Evolutionary conservation across 2,113 vertebrate species (phyloP).

Genomic region (Mus pahari): DNA sequence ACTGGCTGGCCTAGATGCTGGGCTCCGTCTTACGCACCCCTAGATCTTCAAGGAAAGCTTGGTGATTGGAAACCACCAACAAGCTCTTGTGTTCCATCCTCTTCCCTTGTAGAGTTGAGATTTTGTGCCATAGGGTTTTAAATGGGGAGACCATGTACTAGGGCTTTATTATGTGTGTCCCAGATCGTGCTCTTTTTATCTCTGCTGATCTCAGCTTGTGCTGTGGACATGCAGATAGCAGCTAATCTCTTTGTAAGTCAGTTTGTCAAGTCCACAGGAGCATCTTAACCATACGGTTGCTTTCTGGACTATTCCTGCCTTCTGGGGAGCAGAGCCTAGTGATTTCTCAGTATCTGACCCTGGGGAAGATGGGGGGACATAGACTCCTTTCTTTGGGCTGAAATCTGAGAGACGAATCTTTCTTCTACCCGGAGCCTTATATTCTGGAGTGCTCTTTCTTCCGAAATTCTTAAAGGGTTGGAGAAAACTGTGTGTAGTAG

Average conservation of each 20-base stretch:
- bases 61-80: too few relatives aligned
- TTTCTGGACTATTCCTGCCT: background rate
- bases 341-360: background rate
- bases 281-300: background rate
- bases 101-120: too few relatives aligned
- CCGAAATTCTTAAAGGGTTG: background rate
- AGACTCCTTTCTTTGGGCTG: background rate
- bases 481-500: background rate
- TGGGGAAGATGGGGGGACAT: fast-evolving
- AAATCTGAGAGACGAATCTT: background rate
- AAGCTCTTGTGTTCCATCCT: background rate
- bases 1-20: fast-evolving
- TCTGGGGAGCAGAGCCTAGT: background rate
- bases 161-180: background rate
- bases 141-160: fast-evolving
- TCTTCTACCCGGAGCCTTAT: background rate
- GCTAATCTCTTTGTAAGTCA: fast-evolving
- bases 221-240: fast-evolving
- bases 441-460: background rate
- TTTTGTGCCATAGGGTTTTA: background rate
- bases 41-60: background rate
- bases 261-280: fast-evolving
- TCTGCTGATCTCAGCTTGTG: background rate
- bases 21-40: background rate
- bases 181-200: background rate